phyloP scores from a whole-genome alignment of 2,113 vertebrate species.

The Zonotrichia leucophrys region DNA sequence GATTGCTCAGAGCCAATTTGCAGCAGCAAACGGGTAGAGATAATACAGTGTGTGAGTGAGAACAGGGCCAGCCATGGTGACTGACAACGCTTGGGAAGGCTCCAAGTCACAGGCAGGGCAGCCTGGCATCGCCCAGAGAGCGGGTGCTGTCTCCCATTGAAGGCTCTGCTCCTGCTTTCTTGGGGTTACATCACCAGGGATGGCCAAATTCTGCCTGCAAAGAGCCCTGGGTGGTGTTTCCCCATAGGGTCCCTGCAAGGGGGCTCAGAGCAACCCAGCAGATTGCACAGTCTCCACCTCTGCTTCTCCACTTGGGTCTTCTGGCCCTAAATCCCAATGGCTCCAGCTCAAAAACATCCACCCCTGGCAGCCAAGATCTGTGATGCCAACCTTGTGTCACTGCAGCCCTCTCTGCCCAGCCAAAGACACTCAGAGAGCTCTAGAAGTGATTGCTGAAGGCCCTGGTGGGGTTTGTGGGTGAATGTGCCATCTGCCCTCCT shows the following conservation, averaged over 20 bases:
- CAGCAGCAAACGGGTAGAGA: conserved; percentile 58
- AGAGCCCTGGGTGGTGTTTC: background rate
- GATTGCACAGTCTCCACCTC: background rate
- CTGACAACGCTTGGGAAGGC: conserved; percentile 34
- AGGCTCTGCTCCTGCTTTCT: background rate
- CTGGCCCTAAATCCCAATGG: background rate
- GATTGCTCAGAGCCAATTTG: conserved; percentile 70
- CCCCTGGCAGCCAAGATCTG: rapidly evolving
- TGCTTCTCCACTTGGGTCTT: background rate
- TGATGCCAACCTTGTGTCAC: rapidly evolving
- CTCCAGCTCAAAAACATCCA: background rate
- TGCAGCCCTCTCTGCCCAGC: background rate
- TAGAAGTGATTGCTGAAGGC: background rate
- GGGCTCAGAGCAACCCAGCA: background rate
- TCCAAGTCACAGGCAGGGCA: conserved; percentile 21
- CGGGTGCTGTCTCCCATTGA: background rate
- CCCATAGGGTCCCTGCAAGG: background rate
- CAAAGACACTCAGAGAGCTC: background rate
- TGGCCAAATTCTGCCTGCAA: background rate
- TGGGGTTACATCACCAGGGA: background rate
- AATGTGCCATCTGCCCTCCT: background rate
- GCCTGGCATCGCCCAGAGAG: background rate
- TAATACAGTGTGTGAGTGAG: conserved; percentile 49
- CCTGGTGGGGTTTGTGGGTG: background rate
- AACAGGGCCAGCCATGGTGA: conserved; percentile 16